Evolutionary conservation across 2,888 invertebrate genomes (phyloP).

Genomic region (Xylota segnis): DNA sequence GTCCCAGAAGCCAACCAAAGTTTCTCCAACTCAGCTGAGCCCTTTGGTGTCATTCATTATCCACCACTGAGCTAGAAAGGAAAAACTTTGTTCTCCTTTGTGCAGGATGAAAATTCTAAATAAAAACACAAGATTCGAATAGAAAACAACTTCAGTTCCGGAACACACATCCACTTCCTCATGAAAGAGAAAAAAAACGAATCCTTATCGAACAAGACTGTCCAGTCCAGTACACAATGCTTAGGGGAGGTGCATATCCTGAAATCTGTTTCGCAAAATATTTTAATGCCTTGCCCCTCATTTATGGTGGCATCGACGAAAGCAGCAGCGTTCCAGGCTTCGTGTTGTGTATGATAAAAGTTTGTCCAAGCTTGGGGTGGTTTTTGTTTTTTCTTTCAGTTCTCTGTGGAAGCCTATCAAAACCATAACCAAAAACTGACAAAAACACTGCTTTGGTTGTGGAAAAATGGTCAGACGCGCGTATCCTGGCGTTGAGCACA

Average conservation of each 20-base stretch:
- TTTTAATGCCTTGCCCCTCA: constrained; percentile 42
- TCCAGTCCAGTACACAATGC: constrained; percentile 10
- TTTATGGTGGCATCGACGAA: constrained; percentile 5
- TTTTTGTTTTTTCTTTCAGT: constrained; percentile 11
- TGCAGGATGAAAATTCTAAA: background rate
- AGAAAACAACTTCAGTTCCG: constrained; percentile 1
- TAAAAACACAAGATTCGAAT: constrained; percentile 1
- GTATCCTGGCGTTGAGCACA: background rate
- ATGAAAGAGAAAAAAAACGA: background rate
- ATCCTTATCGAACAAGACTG: constrained; percentile 13
- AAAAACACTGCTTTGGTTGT: constrained; percentile 27
- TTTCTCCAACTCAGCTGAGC: constrained; percentile 9
- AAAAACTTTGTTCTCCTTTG: constrained; percentile 45
- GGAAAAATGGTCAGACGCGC: constrained; percentile 36
- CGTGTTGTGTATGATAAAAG: constrained; percentile 47
- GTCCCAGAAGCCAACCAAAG: constrained; percentile 17
- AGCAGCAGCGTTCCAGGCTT: constrained; percentile 26
- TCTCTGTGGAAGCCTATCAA: constrained; percentile 33
- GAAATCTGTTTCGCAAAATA: constrained; percentile 59
- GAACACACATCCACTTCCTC: background rate
- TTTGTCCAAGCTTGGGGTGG: constrained; percentile 51
- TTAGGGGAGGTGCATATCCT: background rate
- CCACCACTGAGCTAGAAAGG: constrained; percentile 15
- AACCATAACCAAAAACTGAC: constrained; percentile 40
- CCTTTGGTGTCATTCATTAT: constrained; percentile 49